Conservation (phyloP, 2,797 vertebrate species). For the Tinamus major region DNA sequence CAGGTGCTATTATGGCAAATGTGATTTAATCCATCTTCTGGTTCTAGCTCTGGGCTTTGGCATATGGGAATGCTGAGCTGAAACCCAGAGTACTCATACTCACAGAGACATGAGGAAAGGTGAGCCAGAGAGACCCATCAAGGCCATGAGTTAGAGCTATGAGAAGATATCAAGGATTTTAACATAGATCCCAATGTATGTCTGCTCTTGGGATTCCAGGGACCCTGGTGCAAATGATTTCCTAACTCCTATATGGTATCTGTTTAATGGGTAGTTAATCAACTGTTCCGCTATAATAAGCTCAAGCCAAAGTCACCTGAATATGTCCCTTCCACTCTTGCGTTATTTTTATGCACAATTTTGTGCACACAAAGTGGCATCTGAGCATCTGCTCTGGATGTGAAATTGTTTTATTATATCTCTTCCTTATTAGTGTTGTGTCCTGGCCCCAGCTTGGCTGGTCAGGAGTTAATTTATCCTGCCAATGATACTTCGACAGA, state of each 20-base stretch:
- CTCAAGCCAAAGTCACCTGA: not conserved
- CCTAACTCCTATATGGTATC: not conserved
- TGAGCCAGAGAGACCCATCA: not conserved
- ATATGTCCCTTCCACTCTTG: not conserved
- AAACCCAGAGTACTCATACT: not conserved
- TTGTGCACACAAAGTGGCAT: not conserved
- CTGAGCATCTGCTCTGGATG: not conserved
- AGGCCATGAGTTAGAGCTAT: not conserved
- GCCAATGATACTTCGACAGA: not conserved
- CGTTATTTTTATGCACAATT: not conserved
- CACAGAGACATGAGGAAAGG: not conserved
- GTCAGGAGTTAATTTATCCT: not conserved
- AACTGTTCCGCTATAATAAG: not conserved
- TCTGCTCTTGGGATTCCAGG: not conserved
- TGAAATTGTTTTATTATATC: not conserved
- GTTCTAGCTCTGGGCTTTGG: not conserved
- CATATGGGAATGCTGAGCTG: not conserved
- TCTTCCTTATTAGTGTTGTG: not conserved
- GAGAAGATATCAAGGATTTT: not conserved
- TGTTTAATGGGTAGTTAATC: not conserved
- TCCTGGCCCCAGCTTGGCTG: not conserved
- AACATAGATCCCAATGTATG: rapidly evolving
- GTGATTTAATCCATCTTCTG: not conserved
- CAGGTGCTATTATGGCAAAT: not conserved
- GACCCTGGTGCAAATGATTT: not conserved